Percentiles rank a stretch among this genome's conserved stretches.
Conservation (phyloP, 35 echinoderm and acorn worm genomes). For the Apostichopus parvimensis region DNA sequence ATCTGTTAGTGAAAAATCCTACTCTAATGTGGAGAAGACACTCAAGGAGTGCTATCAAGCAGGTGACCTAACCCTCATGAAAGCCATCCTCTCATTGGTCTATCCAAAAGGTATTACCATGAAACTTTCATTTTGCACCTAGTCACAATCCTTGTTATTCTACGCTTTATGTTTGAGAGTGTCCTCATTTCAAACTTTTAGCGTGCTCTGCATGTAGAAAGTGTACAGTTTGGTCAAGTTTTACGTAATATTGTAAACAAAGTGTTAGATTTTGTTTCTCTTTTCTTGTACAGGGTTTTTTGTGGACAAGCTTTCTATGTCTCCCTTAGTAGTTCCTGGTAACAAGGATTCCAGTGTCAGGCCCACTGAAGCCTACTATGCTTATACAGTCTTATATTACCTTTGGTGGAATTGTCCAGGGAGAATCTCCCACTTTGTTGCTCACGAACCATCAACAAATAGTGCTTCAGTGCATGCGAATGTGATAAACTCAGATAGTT, state of each 20-base stretch:
- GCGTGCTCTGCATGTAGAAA: no score
- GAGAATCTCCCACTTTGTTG: neutral
- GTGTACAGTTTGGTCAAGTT: no score
- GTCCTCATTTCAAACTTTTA: no score
- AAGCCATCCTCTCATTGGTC: conserved; percentile 17
- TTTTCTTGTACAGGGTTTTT: neutral
- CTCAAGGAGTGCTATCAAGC: neutral
- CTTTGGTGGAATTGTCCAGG: conserved; percentile 6
- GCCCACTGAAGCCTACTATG: conserved; percentile 3
- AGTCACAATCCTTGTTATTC: no score
- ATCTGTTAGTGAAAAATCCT: neutral
- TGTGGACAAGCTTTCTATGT: neutral
- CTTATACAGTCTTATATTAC: conserved; percentile 17
- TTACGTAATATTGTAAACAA: no score
- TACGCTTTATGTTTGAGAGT: no score
- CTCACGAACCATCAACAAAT: neutral
- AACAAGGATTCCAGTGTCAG: neutral
- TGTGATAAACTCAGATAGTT: neutral
- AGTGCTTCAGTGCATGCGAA: no score
- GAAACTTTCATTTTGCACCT: neutral
- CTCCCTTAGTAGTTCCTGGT: neutral
- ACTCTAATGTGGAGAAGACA: neutral
- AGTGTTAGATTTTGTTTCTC: neutral
- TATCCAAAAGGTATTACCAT: conserved; percentile 23
- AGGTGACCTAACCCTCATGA: conserved; percentile 23